These are phyloP conservation scores for Plecotus auritus DNA, from an alignment of 2,113 vertebrate species.

Conservation along the genomic window DNA sequence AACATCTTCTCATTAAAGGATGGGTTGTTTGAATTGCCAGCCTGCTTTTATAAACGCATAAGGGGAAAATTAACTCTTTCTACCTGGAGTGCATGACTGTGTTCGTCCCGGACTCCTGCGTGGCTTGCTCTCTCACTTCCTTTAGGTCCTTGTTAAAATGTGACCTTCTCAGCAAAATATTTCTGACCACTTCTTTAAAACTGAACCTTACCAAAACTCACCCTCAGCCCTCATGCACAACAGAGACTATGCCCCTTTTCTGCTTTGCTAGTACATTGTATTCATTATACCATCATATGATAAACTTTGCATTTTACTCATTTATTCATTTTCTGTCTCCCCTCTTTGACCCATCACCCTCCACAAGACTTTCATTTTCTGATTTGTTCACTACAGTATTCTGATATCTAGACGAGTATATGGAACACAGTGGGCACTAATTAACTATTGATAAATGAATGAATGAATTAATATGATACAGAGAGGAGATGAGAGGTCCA, in stretches of 20 bases:
- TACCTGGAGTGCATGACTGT: not conserved
- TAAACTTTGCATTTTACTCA: not conserved
- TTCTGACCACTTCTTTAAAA: not conserved
- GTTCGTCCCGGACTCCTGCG: not conserved
- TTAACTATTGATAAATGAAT: not conserved
- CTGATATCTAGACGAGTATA: not conserved
- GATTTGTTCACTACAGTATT: not conserved
- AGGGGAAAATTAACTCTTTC: not conserved
- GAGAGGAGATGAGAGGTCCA: not conserved
- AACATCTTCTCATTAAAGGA: not conserved
- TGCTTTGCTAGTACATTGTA: not conserved
- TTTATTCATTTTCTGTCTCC: not conserved
- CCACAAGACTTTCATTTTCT: not conserved
- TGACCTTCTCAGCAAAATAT: not conserved
- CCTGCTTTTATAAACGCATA: not conserved
- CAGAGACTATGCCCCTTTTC: not conserved
- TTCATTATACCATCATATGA: not conserved
- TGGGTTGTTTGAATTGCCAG: not conserved
- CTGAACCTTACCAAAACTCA: not conserved
- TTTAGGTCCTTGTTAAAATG: not conserved
- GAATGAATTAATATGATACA: not conserved
- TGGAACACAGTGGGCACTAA: not conserved
- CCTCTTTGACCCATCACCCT: not conserved
- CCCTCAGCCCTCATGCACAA: not conserved
- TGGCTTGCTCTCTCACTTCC: not conserved